phyloP scores from a whole-genome alignment of 2,113 vertebrate species.

The Coptodon rendalli region DNA sequence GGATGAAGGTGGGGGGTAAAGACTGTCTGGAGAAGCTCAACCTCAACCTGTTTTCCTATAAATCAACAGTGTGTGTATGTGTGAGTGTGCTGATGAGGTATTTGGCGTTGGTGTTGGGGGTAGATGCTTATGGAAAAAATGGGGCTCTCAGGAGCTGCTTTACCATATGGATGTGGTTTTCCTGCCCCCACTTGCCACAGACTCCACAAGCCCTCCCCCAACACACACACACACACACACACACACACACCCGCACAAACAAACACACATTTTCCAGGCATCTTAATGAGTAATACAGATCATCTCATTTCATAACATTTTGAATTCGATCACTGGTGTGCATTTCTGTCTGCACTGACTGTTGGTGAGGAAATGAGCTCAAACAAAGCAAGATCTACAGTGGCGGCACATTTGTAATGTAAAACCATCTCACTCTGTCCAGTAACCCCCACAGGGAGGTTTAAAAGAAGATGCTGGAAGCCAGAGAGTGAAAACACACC shows the following conservation, averaged over 20 bases:
- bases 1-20: neutral
- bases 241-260: neutral
- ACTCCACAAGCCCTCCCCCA: neutral
- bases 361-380: constrained; percentile 26
- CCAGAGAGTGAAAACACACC: neutral
- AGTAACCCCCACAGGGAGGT: constrained; percentile 5
- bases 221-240: neutral
- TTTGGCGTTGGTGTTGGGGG: constrained; percentile 42
- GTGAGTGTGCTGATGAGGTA: constrained; percentile 16
- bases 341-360: constrained; percentile 11
- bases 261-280: constrained; percentile 8
- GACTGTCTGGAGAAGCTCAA: constrained; percentile 49
- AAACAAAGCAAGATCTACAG: constrained; percentile 31
- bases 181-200: constrained; percentile 21
- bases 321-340: constrained; percentile 4
- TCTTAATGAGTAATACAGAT: constrained; percentile 56
- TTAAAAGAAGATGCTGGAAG: constrained; percentile 16
- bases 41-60: constrained; percentile 43
- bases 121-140: constrained; percentile 58
- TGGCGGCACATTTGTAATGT: constrained; percentile 33
- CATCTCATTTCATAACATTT: constrained; percentile 39
- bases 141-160: constrained; percentile 38
- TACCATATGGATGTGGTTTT: constrained; percentile 68
- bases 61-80: constrained; percentile 9
- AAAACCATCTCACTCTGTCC: constrained; percentile 1